Conservation (phyloP, 2,888 invertebrate genomes). For the Phyto melanocephala region DNA sequence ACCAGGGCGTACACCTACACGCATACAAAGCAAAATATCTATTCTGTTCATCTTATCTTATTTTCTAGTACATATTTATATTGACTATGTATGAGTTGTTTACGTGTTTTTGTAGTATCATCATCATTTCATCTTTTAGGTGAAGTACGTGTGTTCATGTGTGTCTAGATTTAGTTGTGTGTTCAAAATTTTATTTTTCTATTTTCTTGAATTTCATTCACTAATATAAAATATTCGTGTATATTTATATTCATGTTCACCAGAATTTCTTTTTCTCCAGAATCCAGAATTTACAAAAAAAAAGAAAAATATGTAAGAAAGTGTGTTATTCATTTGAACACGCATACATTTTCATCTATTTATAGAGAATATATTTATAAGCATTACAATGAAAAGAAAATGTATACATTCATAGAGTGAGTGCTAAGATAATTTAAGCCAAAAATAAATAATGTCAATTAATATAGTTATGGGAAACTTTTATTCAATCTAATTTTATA, state of each 20-base stretch:
- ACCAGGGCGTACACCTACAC: not conserved
- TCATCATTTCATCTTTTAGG: not conserved
- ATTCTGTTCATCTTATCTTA: not conserved
- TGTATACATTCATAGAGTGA: not conserved
- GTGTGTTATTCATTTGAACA: not conserved
- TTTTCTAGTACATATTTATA: not conserved
- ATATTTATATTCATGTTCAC: not conserved
- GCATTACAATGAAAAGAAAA: not conserved
- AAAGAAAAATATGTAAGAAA: no score
- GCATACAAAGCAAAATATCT: not conserved
- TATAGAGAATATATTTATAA: not conserved
- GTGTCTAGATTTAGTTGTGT: not conserved
- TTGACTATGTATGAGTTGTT: not conserved
- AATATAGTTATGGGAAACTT: no score
- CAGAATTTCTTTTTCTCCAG: not conserved
- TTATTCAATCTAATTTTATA: no score
- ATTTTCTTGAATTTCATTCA: not conserved
- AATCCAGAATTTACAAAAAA: constrained; percentile 4
- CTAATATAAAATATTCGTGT: not conserved
- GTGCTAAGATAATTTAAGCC: no score
- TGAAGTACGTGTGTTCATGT: not conserved
- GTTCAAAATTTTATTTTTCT: not conserved
- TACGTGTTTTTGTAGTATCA: constrained; percentile 15
- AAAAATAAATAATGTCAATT: no score
- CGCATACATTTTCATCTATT: not conserved